Base-by-base conservation (phyloP, 2,888 invertebrate genomes). In the Drosophila phalerata region DNA sequence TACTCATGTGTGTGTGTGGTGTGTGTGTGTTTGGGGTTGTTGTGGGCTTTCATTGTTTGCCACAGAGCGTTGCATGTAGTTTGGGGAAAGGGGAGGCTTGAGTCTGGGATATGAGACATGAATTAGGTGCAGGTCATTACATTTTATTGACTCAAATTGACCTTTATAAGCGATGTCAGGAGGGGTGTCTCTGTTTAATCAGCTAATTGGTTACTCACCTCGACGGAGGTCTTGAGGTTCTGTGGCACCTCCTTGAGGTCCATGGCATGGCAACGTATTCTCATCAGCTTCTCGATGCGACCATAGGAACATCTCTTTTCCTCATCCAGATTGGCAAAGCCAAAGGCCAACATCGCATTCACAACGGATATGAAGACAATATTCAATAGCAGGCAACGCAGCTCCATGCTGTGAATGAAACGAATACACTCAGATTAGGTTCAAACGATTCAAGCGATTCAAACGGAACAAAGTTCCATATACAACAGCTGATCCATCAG, bases 161-260 rank as follows among this genome's bases (percentile, higher is more conserved):
- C 85, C 77, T 69, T 25, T 25, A 47, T 45, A 15, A 5, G 37
- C 30, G 37, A 11, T 15, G 28, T 13, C 42, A 45, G 15, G 11
- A 38, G 40, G 40, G 17, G 6, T 19, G n/a, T 42, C 37, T 48
- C 13, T 15, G 11, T 22, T 32, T 34, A 48, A 28, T 56, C 30
- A 28, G 15, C 25, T 34, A 71, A 76, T 61, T 61, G 65, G 15
- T 51, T 47, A 79, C 88, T 90, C 84, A 92, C 92, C 91, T 92
- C 93, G 40, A 92, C 90, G 25, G 91, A 91, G 38, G 89, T 79
- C 70, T 90, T 92, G 8, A 92, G 80, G 77, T 85, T 88, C 66
- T 91, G 91, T 17, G 92, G 92, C 73, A 93, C 92, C 73, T 92
- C 92, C 69, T 87, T 91, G 19, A 92, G 76, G 76, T 92, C 88